These are phyloP conservation scores for Leptoclinus maculatus DNA, from an alignment of 2,797 vertebrate species.

Conservation along the genomic window DNA sequence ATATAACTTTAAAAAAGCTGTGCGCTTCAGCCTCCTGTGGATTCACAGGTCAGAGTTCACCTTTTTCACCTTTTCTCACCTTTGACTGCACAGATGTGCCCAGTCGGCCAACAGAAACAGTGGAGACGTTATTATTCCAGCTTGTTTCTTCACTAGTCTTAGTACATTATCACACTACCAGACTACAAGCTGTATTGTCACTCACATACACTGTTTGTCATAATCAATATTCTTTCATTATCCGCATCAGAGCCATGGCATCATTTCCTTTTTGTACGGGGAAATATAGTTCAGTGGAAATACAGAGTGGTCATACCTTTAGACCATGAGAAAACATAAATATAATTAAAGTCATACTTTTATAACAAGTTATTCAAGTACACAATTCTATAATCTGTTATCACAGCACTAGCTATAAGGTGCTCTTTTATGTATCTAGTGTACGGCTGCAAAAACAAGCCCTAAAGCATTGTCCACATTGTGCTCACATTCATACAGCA, in stretches of 20 bases:
- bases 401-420: background rate
- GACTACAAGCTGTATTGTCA: background rate
- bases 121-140: background rate
- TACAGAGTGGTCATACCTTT: background rate
- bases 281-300: background rate
- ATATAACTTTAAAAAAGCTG: background rate
- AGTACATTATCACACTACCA: background rate
- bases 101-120: background rate
- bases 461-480: background rate
- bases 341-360: background rate
- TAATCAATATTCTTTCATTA: background rate
- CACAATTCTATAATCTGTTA: background rate
- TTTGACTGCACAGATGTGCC: background rate
- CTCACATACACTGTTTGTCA: background rate
- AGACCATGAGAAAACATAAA: background rate
- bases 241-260: background rate
- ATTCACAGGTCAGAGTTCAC: slow-evolving; percentile 12
- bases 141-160: background rate
- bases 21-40: background rate
- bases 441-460: slow-evolving; percentile 2
- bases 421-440: background rate
- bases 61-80: background rate
- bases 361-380: background rate
- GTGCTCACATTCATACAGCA: slow-evolving; percentile 24
- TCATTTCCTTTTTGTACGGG: background rate